Evolutionary conservation across 1,140 invertebrate genomes (phyloP), one percentile per base, ranked within the genome.

Genomic region (Pseudoatta argentina): DNA sequence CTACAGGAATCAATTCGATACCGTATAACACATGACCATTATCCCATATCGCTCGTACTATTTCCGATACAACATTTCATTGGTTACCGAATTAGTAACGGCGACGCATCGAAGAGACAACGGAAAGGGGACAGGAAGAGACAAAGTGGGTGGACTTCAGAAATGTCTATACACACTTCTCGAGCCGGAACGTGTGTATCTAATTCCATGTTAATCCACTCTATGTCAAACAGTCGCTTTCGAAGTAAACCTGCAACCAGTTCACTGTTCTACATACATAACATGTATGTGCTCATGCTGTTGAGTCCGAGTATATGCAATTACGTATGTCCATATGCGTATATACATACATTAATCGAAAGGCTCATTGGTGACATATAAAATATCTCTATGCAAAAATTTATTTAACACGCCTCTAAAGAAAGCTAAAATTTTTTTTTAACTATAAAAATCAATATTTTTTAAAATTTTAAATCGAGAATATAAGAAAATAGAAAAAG

Each of bases 211-310:
- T 90, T 91, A 87, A 91, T 88, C 86, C 75, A 79, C 82, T 87
- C 44, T 69, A 87, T 39, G 59, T 91, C 79, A 89, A 89, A 91
- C 81, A 90, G 77, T 86, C 51, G 83, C 75, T 86, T 86, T 69
- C 53, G 48, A 24, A 78, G 64, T 75, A 89, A 72, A 48, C n/a
- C 48, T 48, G 77, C 63, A 27, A 27, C 21, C 44, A 44, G 53
- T 53, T 69, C n/a, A 39, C 77, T 55, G n/a, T 44, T 79, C 14
- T 79, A 5, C n/a, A 2, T 18, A 16, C 16, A 39, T 44, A 44
- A 44, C 27, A 14, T 14, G 48, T 14, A 53, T 30, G 21, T 39
- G 18, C 57, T 14, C 27, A 44, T n/a, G 6, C 24, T 24, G 64
- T 39, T 44, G n/a, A 34, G n/a, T 39, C 3, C 12, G 16, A 48